Conservation (phyloP, 1,140 invertebrate genomes). For the Homalodisca vitripennis region DNA sequence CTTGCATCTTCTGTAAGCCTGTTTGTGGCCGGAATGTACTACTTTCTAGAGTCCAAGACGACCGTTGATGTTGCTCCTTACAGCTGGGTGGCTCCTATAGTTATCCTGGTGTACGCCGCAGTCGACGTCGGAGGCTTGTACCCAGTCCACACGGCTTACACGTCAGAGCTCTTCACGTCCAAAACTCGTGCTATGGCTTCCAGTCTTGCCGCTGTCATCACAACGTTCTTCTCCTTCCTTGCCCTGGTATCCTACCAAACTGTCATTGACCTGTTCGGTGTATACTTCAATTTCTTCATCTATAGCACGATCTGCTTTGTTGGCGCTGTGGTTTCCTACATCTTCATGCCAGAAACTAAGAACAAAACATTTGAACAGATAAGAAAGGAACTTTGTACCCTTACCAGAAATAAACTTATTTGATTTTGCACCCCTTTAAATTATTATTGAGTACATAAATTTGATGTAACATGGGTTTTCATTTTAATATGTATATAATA, state of each 20-base stretch:
- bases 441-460: too few species aligned
- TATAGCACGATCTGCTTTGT: conserved; percentile 66
- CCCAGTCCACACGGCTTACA: conserved; percentile 68
- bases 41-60: conserved; percentile 58
- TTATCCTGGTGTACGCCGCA: conserved; percentile 66
- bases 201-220: conserved; percentile 66
- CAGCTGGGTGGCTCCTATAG: conserved; percentile 60
- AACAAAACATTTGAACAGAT: conserved; percentile 61
- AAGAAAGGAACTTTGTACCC: conserved; percentile 21
- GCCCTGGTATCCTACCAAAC: conserved; percentile 73
- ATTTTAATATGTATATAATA: too few species aligned
- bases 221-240: conserved; percentile 69
- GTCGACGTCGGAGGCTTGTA: conserved; percentile 67
- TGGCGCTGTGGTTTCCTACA: conserved; percentile 61
- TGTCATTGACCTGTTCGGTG: conserved; percentile 49
- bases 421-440: too few species aligned
- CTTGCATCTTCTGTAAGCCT: conserved; percentile 43
- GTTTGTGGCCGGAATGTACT: conserved; percentile 51
- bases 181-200: conserved; percentile 67
- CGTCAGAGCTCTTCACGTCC: conserved; percentile 72
- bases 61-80: conserved; percentile 50
- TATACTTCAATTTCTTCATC: conserved; percentile 63
- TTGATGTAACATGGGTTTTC: too few species aligned
- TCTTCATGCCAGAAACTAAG: conserved; percentile 77
- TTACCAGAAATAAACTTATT: too few species aligned